Base-by-base conservation (phyloP, 2,888 invertebrate genomes). In the Agrotis ipsilon region DNA sequence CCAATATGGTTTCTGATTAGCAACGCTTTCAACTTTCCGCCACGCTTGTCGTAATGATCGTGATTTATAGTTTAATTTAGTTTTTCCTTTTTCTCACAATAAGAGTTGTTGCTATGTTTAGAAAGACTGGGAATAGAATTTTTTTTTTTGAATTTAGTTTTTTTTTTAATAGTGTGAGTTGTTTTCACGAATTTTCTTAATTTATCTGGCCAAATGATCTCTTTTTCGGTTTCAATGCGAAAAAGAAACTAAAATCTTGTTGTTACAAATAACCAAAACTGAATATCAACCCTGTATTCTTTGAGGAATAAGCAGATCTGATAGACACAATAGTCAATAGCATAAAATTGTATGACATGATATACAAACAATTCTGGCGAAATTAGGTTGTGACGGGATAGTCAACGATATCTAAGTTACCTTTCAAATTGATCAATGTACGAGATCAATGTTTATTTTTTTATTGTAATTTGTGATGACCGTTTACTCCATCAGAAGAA, bases 61-160 rank as follows among this genome's bases (percentile, higher is more conserved):
- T 78, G 84, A 85, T 85, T 82, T 82, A 85, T 85, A 63, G 71
- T 61, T 81, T 73, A 73, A 84, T 84, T 84, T 72, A 62, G 68
- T 76, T 79, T 75, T 77, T 78, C 54, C 66, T 74, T 81, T 68
- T 11, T 64, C 62, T 68, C 68, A 69, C 67, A 68, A 63, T 80
- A 32, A 55, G 52, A 72, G 43, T 66, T 65, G n/a, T 27, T 32
- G 27, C n/a, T 54, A 58, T 65, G 60, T 61, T 73, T 49, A 62
- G 65, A 59, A 16, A 32, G 45, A 67, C 61, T 46, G 49, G 39
- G 39, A 32, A 39, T 39, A 32, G 63, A 78, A 43, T 55, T 57
- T 19, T 45, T 55, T 72, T 39, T 61, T 65, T 21, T 69, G 62
- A 52, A 60, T 46, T 39, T 13, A 18, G 46, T 16, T 4, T n/a